Percentiles rank a stretch among this genome's conserved stretches.
Conservation (phyloP, 1,140 invertebrate species). For the Saccostrea cuccullata region DNA sequence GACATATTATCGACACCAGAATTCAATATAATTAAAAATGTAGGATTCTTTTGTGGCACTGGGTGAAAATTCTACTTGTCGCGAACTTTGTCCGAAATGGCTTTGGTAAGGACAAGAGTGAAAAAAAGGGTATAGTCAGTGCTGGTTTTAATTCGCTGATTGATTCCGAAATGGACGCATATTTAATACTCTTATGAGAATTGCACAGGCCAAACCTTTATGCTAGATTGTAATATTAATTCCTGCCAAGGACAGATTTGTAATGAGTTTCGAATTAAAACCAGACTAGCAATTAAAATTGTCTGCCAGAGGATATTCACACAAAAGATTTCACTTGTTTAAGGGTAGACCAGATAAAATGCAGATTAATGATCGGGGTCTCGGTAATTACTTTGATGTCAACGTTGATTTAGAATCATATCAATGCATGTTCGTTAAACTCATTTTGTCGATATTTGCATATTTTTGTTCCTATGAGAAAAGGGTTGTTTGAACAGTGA, state of each 20-base stretch:
- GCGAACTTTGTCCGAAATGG: neutral
- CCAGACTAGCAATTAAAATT: neutral
- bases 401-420: neutral
- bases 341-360: neutral
- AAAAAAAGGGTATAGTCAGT: neutral
- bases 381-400: neutral
- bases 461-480: neutral
- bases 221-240: neutral
- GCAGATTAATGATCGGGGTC: neutral
- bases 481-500: neutral
- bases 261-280: neutral
- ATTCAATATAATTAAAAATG: neutral
- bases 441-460: conserved; percentile 11
- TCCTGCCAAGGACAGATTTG: neutral
- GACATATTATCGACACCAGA: neutral
- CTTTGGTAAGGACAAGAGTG: neutral
- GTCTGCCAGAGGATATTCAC: neutral
- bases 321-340: neutral
- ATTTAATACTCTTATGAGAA: conserved; percentile 13
- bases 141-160: neutral
- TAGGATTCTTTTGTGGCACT: neutral
- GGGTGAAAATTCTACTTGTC: neutral
- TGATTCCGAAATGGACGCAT: neutral
- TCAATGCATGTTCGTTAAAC: neutral
- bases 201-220: neutral